Percentiles rank a stretch among this genome's conserved stretches.
Conservation (phyloP, 1,140 invertebrate species). For the Myzus persicae region DNA sequence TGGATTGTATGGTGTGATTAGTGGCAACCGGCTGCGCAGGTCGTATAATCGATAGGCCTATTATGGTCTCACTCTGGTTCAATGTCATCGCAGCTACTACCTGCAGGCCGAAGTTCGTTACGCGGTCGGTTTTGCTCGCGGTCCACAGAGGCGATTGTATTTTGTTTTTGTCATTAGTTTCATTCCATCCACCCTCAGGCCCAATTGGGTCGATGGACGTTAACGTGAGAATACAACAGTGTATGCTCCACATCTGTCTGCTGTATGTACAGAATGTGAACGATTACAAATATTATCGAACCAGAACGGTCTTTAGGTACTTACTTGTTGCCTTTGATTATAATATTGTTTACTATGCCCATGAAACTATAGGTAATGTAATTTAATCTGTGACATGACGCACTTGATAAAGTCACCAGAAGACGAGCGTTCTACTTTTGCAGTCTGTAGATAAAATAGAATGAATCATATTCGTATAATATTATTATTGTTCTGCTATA, state of each 20-base stretch:
- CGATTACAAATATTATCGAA: neutral
- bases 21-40: neutral
- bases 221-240: neutral
- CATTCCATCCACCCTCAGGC: neutral
- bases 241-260: neutral
- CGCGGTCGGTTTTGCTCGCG: neutral
- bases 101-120: neutral
- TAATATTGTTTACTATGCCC: no score
- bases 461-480: neutral
- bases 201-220: neutral
- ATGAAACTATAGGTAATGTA: no score
- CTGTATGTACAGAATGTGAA: neutral
- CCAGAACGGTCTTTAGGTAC: no score
- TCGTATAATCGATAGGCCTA: neutral
- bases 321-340: no score
- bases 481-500: neutral
- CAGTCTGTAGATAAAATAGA: neutral
- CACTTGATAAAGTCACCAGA: neutral
- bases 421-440: neutral
- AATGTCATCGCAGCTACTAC: neutral
- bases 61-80: no score
- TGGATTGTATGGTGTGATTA: neutral
- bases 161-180: neutral
- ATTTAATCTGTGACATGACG: neutral
- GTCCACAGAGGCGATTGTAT: neutral